These are phyloP conservation scores for Patella vulgata DNA, from an alignment of 1,140 invertebrate genomes.

Conservation along the genomic window DNA sequence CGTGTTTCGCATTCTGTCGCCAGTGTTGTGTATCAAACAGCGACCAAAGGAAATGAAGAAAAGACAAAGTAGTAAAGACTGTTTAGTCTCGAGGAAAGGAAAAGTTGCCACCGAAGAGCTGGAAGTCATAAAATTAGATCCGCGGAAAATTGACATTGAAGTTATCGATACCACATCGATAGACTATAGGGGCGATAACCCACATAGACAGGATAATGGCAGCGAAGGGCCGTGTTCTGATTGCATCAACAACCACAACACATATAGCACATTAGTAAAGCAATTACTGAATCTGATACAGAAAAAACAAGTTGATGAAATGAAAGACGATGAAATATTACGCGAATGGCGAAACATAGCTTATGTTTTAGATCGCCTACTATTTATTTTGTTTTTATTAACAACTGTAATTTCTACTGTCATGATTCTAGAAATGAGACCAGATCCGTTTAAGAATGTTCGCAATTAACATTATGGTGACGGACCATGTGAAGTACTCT, in stretches of 20 bases:
- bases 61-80: slow-evolving; percentile 8
- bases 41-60: background rate
- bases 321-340: slow-evolving; percentile 53
- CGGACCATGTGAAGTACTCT: too few relatives aligned
- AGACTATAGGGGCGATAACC: slow-evolving; percentile 10
- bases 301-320: slow-evolving; percentile 40
- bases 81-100: slow-evolving; percentile 11
- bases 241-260: slow-evolving; percentile 1
- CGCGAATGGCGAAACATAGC: slow-evolving; percentile 71
- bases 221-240: background rate
- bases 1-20: slow-evolving; percentile 17
- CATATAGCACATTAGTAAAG: slow-evolving; percentile 25
- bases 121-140: slow-evolving; percentile 30
- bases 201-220: background rate
- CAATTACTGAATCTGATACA: slow-evolving; percentile 45
- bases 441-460: slow-evolving; percentile 10
- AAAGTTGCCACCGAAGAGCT: slow-evolving; percentile 34
- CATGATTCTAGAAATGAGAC: slow-evolving; percentile 63
- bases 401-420: slow-evolving; percentile 68
- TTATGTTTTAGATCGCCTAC: slow-evolving; percentile 69
- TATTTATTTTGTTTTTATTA: slow-evolving; percentile 72
- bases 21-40: slow-evolving; percentile 11
- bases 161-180: background rate
- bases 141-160: slow-evolving; percentile 6
- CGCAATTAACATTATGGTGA: too few relatives aligned